A percentile compares a stretch with the other conserved stretches of the same genome.
These are phyloP conservation scores for Limosa lapponica DNA, from an alignment of 2,797 vertebrate species.

Conservation along the genomic window DNA sequence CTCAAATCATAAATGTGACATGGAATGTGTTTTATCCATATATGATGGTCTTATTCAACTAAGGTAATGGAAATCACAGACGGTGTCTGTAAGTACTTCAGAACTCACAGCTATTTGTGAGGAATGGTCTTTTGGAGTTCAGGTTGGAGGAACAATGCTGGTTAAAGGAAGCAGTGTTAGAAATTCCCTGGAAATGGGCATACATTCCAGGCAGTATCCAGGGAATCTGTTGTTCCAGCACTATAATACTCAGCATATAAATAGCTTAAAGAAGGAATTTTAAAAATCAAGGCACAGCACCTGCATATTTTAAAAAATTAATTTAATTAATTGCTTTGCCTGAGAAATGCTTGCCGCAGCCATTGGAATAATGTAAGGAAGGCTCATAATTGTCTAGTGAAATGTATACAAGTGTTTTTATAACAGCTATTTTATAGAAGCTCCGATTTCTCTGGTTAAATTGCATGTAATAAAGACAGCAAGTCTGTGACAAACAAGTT, in stretches of 20 bases:
- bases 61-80: background rate
- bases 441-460: constrained; percentile 24
- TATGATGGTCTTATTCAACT: background rate
- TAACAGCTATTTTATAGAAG: constrained; percentile 22
- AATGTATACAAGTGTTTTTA: constrained; percentile 7
- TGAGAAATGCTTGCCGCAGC: background rate
- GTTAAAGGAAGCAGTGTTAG: background rate
- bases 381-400: constrained; percentile 19
- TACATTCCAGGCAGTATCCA: background rate
- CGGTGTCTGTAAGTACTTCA: background rate
- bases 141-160: background rate
- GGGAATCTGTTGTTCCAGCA: background rate
- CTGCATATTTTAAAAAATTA: background rate
- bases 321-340: constrained; percentile 26
- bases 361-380: background rate
- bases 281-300: background rate
- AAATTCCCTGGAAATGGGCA: background rate
- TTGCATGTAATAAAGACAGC: constrained; percentile 27
- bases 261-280: background rate
- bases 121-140: background rate
- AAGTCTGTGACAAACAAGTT: background rate
- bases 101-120: background rate
- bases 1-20: background rate
- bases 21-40: background rate
- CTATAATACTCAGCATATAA: background rate